Base-by-base conservation (phyloP, 2,113 vertebrate species). In the Corythaeola cristata region DNA sequence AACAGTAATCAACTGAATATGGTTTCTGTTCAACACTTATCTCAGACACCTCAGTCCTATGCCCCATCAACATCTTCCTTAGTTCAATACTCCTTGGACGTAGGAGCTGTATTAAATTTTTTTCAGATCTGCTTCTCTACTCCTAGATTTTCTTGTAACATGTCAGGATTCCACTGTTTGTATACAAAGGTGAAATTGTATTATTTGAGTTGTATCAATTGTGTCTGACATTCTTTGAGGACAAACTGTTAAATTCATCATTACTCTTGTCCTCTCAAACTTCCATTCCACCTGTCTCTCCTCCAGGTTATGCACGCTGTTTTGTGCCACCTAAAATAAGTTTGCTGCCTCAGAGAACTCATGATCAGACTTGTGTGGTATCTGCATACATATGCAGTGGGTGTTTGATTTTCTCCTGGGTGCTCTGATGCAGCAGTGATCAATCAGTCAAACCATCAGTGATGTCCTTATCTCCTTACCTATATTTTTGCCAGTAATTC, bases 311-410 rank as follows among this genome's bases (percentile, higher is more conserved):
- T 35, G 18, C 13, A 52, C 20, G 10, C 2, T 20, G 8, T 45
- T 78, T 41, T 76, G 30, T 50, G 19, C 5, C 50, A 62, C 20
- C 23, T 73, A 28, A 86, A 24, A 33, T 16, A 56, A 45, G 9
- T 52, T 72, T 27, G 0, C 30, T 64, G 13, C 23, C 39, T 52
- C 39, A 23, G 52, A 84, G 50, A 58, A 8, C 21, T 67, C 49
- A 8, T 30, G 18, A 22, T 81, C 33, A 78, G 50, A 45, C 6
- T 9, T 55, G 11, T 49, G 20, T 67, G 19, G 6, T 33, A 55
- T 68, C 69, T 71, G 3, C 27, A 11, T 21, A 6, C 7, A 5
- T 18, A 39, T 2, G 0, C 19, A 35, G 12, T 8, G 15, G 7
- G 5, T 49, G 20, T 58, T 39, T 27, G 33, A 58, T 71, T 93